Evolutionary conservation across 2,888 invertebrate genomes (phyloP), one percentile per base, ranked within the genome.

Genomic region (Malacosoma neustria): DNA sequence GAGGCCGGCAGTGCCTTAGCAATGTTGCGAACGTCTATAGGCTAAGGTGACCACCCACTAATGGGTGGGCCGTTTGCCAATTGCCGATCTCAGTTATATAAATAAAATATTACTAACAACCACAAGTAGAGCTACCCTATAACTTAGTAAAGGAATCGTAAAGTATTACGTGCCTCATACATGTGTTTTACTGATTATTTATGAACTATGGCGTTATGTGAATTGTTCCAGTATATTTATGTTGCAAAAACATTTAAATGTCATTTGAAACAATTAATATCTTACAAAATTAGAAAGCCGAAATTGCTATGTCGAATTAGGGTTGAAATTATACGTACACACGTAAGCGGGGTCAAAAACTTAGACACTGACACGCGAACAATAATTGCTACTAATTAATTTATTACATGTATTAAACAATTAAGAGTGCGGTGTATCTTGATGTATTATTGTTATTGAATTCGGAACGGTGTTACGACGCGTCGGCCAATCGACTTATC

Each of bases 331-430:
- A 49, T 49, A 54, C 47, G 46, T 48, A 36, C 48, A 54, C 63
- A 72, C 68, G 71, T 70, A 66, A 69, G 61, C 31, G 58, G 54
- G 66, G 65, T 64, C 69, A 67, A 62, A 61, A 65, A 50, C 60
- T 61, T 61, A 47, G 11, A 13, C n/a, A 33, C 54, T 52, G 48
- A 64, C 81, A 84, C 81, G 82, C 84, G 59, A 79, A 70, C 72
- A 58, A 57, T 73, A 82, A 81, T 81, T 71, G 79, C 66, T 58
- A 67, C 79, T 82, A 79, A 84, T 84, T 82, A 84, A 84, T 84
- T 84, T 84, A 84, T 81, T 74, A 84, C 81, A 75, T 71, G 76
- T 71, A 84, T 84, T 84, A 84, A 84, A 84, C 82, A 84, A 81
- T 82, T 81, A 81, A 72, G 69, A 56, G 60, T 55, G 57, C 58